A percentile compares a stretch with the other conserved stretches of the same genome.
Evolutionary conservation across 92 coral and sea anemone genomes (phyloP).

Genomic region (Epizoanthus rinbou): DNA sequence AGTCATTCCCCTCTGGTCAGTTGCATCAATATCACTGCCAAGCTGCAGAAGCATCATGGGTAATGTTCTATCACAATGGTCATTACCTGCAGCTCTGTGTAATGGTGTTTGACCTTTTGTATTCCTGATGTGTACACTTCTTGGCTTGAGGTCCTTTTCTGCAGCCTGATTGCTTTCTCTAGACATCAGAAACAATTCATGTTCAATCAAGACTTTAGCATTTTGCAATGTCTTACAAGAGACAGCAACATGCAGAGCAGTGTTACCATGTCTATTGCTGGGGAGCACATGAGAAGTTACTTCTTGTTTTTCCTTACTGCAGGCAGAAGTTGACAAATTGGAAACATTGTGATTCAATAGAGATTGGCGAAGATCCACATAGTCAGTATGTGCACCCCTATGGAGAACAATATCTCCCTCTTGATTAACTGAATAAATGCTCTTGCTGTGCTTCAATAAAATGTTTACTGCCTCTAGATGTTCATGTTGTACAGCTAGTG

Average conservation of each 20-base stretch:
- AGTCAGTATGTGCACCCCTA: background rate
- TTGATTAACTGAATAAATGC: background rate
- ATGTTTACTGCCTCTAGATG: background rate
- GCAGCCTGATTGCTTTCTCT: background rate
- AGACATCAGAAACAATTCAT: background rate
- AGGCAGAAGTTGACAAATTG: background rate
- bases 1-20: constrained; percentile 25
- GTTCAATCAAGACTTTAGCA: background rate
- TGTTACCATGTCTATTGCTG: background rate
- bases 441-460: background rate
- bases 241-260: background rate
- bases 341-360: background rate
- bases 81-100: background rate
- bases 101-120: constrained; percentile 2
- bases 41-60: background rate
- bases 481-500: background rate
- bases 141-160: background rate
- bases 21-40: constrained; percentile 8
- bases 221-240: background rate
- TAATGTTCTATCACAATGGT: background rate
- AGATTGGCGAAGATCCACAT: background rate
- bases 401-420: background rate
- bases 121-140: background rate
- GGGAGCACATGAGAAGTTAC: background rate
- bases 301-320: background rate